Conservation (phyloP, 2,113 vertebrate species). For the Microcebus lehilahytsara region DNA sequence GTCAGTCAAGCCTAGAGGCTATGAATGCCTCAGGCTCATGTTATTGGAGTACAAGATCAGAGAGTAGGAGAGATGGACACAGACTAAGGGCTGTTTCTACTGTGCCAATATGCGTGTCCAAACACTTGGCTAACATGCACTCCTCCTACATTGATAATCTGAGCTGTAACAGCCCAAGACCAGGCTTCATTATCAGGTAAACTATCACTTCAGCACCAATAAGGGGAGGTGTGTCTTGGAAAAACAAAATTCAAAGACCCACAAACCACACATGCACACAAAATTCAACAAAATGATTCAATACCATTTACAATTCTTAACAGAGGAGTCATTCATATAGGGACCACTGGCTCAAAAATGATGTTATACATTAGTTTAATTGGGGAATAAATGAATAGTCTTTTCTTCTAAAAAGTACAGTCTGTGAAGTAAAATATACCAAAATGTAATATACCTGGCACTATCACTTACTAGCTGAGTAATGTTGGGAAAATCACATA, state of each 20-base stretch:
- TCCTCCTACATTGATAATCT: neutral
- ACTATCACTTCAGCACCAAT: neutral
- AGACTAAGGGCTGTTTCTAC: too few species aligned
- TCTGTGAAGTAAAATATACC: neutral
- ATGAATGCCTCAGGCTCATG: neutral
- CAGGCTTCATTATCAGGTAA: neutral
- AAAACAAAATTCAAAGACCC: conserved; percentile 2
- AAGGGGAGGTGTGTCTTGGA: neutral
- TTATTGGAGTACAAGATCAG: neutral
- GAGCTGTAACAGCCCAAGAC: neutral
- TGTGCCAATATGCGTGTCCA: rapidly evolving
- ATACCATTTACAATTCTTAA: neutral
- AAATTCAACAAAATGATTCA: conserved; percentile 13
- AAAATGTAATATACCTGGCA: neutral
- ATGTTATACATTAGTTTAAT: neutral
- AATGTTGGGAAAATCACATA: neutral
- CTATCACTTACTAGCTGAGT: neutral
- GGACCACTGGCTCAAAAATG: neutral
- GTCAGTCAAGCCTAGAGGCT: neutral
- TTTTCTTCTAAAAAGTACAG: neutral
- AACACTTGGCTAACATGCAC: too few species aligned
- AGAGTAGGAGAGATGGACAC: neutral
- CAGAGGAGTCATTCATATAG: neutral
- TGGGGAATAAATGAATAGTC: neutral
- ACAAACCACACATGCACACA: neutral